Evolutionary conservation across 1,140 invertebrate species (phyloP).

Genomic region (Odontomachus brunneus): DNA sequence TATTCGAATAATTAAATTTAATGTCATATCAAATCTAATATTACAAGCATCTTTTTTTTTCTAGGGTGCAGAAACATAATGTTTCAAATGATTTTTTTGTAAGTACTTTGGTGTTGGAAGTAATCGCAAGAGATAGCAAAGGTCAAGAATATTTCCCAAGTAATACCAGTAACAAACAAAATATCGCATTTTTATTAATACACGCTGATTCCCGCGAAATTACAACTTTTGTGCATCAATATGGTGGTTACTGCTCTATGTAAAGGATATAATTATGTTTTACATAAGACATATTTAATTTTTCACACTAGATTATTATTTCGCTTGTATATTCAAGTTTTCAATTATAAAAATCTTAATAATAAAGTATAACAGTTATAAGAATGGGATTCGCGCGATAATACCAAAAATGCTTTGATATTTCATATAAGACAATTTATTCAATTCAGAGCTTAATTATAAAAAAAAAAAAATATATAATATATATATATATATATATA

Average conservation of each 20-base stretch:
- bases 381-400: not conserved
- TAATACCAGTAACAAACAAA: constrained; percentile 80
- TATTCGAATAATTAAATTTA: constrained; percentile 8
- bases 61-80: constrained; percentile 80
- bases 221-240: constrained; percentile 82
- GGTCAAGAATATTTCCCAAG: constrained; percentile 79
- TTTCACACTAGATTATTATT: not conserved
- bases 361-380: not conserved
- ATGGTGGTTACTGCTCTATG: constrained; percentile 59
- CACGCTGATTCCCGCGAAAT: constrained; percentile 76
- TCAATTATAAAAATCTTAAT: not conserved
- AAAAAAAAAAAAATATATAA: not conserved
- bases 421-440: constrained; percentile 50
- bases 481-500: too few species aligned
- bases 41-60: constrained; percentile 59
- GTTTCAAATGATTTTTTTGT: constrained; percentile 76
- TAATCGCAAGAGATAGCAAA: constrained; percentile 78
- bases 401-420: not conserved
- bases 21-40: constrained; percentile 25
- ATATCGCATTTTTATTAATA: constrained; percentile 84
- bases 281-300: constrained; percentile 3
- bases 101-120: constrained; percentile 81
- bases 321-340: not conserved
- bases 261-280: not conserved
- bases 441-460: constrained; percentile 3